phyloP scores from a whole-genome alignment of 1,140 invertebrate species.

The Scaptomyza pallida region DNA sequence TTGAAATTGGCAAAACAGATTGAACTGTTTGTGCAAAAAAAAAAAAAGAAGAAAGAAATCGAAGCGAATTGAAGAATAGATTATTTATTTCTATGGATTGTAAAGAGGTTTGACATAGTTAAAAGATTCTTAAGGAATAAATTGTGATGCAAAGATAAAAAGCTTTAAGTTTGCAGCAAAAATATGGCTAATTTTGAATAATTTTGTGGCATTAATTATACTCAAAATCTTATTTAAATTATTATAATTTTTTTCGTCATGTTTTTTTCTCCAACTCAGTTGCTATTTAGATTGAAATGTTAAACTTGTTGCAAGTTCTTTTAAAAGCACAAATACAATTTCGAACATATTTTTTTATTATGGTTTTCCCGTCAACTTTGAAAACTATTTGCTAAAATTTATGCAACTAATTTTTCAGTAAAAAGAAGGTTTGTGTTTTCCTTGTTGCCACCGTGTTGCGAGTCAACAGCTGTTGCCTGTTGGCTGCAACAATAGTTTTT shows the following conservation, averaged over 20 bases:
- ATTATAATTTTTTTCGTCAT: too few relatives aligned
- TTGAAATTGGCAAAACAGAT: constrained; percentile 5
- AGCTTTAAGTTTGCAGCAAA: too few relatives aligned
- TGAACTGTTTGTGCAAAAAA: not conserved
- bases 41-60: not conserved
- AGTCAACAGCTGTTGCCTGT: constrained; percentile 47
- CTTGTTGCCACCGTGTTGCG: not conserved
- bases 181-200: too few relatives aligned
- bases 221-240: too few relatives aligned
- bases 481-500: constrained; percentile 68
- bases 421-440: not conserved
- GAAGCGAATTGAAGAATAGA: not conserved
- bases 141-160: too few relatives aligned
- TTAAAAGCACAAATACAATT: not conserved
- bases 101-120: not conserved
- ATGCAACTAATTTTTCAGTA: constrained; percentile 71
- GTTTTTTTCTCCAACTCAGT: too few relatives aligned
- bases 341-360: not conserved
- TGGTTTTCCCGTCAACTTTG: not conserved
- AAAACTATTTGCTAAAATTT: constrained; percentile 62
- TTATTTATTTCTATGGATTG: not conserved
- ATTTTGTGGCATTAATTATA: too few relatives aligned
- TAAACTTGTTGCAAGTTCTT: not conserved
- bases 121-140: not conserved
- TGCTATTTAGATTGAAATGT: too few relatives aligned